These are phyloP conservation scores for Gambusia holbrooki DNA, from an alignment of 2,113 vertebrate species.

Conservation along the genomic window DNA sequence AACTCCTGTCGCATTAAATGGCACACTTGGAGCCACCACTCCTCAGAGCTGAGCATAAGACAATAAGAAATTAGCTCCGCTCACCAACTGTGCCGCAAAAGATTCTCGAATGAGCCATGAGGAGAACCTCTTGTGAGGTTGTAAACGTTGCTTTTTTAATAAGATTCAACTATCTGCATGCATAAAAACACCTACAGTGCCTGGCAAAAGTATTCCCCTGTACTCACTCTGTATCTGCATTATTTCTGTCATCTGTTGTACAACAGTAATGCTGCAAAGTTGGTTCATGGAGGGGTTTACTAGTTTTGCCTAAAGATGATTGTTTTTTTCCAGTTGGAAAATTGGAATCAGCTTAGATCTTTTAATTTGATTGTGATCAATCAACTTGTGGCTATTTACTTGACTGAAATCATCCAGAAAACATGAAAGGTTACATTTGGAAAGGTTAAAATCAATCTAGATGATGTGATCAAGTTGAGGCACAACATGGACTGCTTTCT, in stretches of 20 bases:
- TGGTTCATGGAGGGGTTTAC: neutral
- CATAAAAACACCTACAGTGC: too few species aligned
- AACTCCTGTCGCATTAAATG: conserved; percentile 47
- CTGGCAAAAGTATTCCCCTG: too few species aligned
- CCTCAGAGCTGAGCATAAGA: conserved; percentile 29
- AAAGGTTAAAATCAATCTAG: neutral
- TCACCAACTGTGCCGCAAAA: conserved; percentile 1
- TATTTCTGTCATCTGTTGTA: neutral
- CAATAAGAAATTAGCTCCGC: conserved; percentile 50
- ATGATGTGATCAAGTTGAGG: neutral
- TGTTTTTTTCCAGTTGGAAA: neutral
- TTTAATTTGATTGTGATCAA: neutral
- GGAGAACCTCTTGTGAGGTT: neutral
- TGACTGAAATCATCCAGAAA: neutral
- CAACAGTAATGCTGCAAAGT: neutral
- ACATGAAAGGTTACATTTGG: neutral
- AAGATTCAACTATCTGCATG: neutral
- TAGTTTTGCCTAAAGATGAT: neutral
- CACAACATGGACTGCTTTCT: neutral
- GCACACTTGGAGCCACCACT: conserved; percentile 58
- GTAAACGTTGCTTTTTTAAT: neutral
- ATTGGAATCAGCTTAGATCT: neutral
- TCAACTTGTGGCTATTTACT: neutral
- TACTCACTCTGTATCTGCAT: neutral
- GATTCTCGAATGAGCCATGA: conserved; percentile 19